phyloP scores from a whole-genome alignment of 2,888 invertebrate genomes.

The Drosophila algonquin region DNA sequence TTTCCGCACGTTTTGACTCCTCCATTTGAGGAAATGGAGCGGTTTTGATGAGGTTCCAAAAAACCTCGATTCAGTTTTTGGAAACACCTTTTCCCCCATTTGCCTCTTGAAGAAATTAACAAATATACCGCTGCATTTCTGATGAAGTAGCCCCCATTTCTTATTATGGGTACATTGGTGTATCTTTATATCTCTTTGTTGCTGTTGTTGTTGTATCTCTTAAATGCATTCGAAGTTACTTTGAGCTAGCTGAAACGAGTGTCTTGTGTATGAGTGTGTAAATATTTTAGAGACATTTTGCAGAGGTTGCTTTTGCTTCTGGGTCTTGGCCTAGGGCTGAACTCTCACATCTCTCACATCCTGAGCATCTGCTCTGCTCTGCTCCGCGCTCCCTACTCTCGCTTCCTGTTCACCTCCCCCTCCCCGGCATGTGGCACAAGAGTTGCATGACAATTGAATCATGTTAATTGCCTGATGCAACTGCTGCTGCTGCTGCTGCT shows the following conservation, averaged over 20 bases:
- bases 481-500: slow-evolving; percentile 47
- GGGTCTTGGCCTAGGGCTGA: slow-evolving; percentile 65
- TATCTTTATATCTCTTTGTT: slow-evolving; percentile 11
- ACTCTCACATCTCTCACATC: slow-evolving; percentile 34
- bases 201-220: slow-evolving; percentile 7
- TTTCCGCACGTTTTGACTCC: slow-evolving; percentile 22
- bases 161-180: slow-evolving; percentile 5
- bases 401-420: slow-evolving; percentile 52
- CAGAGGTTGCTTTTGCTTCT: slow-evolving; percentile 43
- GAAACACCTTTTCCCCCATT: slow-evolving; percentile 3
- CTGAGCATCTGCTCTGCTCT: slow-evolving; percentile 27
- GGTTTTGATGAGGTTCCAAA: slow-evolving; percentile 2
- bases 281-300: slow-evolving; percentile 72
- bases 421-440: slow-evolving; percentile 77
- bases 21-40: slow-evolving; percentile 9
- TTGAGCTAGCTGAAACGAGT: slow-evolving; percentile 54
- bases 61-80: neutral
- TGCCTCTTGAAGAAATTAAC: slow-evolving; percentile 4
- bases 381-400: slow-evolving; percentile 12
- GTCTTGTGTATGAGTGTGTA: slow-evolving; percentile 41
- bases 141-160: slow-evolving; percentile 15
- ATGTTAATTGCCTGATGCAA: slow-evolving; percentile 76
- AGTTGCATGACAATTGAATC: slow-evolving; percentile 77
- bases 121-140: slow-evolving; percentile 25
- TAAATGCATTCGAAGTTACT: slow-evolving; percentile 54